Evolutionary conservation across 2,113 vertebrate species (phyloP), one percentile per base, ranked within the genome.

Genomic region (Labeo rohita): DNA sequence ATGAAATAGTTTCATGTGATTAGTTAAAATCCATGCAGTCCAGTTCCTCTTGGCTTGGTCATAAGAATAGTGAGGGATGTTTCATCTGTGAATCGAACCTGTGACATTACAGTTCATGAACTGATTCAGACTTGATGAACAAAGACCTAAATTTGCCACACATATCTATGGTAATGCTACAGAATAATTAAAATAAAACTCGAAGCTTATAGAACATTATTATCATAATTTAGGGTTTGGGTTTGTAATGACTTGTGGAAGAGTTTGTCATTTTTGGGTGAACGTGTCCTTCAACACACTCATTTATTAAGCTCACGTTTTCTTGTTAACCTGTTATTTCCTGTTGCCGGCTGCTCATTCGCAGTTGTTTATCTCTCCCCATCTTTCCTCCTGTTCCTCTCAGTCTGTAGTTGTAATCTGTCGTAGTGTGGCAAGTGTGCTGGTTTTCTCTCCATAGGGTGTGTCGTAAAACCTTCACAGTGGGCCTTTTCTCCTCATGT

Each of bases 321-420:
- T 50, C 4, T n/a, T 21, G 13, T 70, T 70, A 81, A 50, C 65
- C 34, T 39, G 65, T 83, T 73, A 50, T 56, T 73, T 59, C 45
- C 66, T 82, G 43, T 54, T 68, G 18, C 77, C 56, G 13, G 34
- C 13, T 65, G 36, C 61, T 54, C 39, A 72, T 78, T 65, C 59
- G 8, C 45, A 54, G 13, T 28, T 61, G 23, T 49, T 84, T 3
- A 18, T 45, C 47, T 34, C 23, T 23, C 6, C 9, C 68, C 56
- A 54, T 49, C 61, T 43, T 84, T 79, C 76, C 63, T 61, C 6
- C 23, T 74, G 65, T 72, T 52, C 52, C n/a, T 59, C 68, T 84
- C 47, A 5, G 68, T 59, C 16, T 73, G 50, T 72, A 43, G 80
- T n/a, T 50, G 63, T 83, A 52, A 72, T 83, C 45, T 13, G 34